phyloP scores from a whole-genome alignment of 1,140 invertebrate species.

The Caligus rogercresseyi region DNA sequence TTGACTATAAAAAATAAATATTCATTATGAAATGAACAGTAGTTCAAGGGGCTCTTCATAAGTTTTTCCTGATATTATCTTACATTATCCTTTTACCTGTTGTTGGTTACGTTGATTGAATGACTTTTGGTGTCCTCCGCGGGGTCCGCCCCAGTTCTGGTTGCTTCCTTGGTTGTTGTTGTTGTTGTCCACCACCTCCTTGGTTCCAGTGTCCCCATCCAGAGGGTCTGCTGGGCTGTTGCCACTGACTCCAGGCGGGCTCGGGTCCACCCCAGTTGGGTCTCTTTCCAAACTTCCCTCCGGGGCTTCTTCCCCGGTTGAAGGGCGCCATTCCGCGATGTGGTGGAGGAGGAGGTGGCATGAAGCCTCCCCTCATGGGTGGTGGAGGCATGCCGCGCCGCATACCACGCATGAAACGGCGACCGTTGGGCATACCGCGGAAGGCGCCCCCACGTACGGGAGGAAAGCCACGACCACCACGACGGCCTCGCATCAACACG shows the following conservation, averaged over 20 bases:
- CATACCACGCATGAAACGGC: not conserved
- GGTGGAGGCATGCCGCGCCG: not conserved
- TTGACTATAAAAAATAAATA: too few species aligned
- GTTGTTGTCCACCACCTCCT: conserved; percentile 2
- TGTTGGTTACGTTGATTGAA: too few species aligned
- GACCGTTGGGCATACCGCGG: not conserved
- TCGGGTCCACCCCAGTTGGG: not conserved
- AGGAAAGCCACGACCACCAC: not conserved
- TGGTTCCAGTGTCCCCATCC: conserved; percentile 2
- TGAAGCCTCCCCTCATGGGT: conserved; percentile 7
- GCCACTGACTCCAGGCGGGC: conserved; percentile 3
- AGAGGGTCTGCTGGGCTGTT: not conserved
- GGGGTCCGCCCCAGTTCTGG: too few species aligned
- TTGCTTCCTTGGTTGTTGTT: too few species aligned
- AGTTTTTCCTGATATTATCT: too few species aligned
- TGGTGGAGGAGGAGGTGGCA: not conserved
- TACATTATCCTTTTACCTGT: too few species aligned
- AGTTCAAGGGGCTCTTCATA: too few species aligned
- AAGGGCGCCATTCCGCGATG: not conserved
- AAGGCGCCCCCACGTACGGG: not conserved
- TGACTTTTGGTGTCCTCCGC: too few species aligned
- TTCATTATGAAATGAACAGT: too few species aligned
- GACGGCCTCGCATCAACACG: not conserved
- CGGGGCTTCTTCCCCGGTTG: not conserved
- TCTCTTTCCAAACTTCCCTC: not conserved